A percentile compares a stretch with the other conserved stretches of the same genome.
Conservation (phyloP, 2,113 vertebrate species). For the Chlorocebus sabaeus region DNA sequence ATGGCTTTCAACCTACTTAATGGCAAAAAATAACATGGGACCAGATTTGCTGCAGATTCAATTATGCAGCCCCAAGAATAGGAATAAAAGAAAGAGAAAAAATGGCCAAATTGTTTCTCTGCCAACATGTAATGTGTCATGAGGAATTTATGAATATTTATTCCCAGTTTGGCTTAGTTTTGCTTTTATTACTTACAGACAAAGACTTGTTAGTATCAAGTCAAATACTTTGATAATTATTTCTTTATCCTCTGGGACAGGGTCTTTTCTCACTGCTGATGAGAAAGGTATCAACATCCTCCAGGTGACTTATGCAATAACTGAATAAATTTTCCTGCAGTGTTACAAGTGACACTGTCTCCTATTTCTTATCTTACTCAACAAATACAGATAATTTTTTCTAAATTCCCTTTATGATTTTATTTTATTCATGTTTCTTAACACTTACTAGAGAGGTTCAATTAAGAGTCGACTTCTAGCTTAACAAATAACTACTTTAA, state of each 20-base stretch:
- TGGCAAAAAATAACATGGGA: neutral
- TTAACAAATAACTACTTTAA: neutral
- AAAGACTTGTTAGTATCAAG: neutral
- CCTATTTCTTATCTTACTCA: neutral
- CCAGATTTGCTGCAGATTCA: neutral
- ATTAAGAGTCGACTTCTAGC: neutral
- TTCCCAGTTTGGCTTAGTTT: neutral
- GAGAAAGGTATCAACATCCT: neutral
- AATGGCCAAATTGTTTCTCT: neutral
- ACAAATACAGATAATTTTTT: neutral
- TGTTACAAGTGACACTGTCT: neutral
- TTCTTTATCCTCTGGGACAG: neutral
- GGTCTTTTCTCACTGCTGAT: neutral
- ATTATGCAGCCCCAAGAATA: neutral
- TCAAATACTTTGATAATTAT: neutral
- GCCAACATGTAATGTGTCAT: neutral
- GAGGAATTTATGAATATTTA: neutral
- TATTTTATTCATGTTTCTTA: neutral
- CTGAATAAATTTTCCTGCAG: neutral
- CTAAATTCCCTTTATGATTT: neutral
- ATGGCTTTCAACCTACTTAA: neutral
- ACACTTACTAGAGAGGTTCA: neutral
- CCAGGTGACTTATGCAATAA: neutral
- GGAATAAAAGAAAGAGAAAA: constrained; percentile 21
- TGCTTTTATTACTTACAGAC: neutral